A percentile compares a stretch with the other conserved stretches of the same genome.
Evolutionary conservation across 1,140 invertebrate genomes (phyloP).

Genomic region (Procambarus virginalis): DNA sequence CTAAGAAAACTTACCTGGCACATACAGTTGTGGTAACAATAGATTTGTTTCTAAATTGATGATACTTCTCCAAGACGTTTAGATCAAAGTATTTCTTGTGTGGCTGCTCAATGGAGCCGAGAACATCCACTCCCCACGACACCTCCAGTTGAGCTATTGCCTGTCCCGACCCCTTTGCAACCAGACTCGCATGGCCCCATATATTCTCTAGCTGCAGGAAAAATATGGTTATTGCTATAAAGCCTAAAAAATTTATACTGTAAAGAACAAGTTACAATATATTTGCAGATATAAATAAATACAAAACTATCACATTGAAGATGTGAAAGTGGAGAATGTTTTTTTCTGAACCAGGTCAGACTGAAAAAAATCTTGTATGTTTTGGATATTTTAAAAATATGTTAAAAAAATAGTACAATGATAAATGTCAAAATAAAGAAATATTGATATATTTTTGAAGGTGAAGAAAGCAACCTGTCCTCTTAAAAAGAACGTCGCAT

Average conservation of each 20-base stretch:
- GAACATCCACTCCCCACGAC: constrained; percentile 78
- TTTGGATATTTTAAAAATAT: too few relatives aligned
- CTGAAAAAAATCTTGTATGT: too few relatives aligned
- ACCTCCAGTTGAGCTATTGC: constrained; percentile 78
- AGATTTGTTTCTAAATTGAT: constrained; percentile 77
- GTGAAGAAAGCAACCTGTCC: too few relatives aligned
- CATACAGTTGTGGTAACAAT: constrained; percentile 76
- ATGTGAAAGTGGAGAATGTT: too few relatives aligned
- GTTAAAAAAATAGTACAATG: too few relatives aligned
- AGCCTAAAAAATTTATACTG: neutral
- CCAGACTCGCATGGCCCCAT: constrained; percentile 78
- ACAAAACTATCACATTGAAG: too few relatives aligned
- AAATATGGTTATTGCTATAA: neutral
- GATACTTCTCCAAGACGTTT: constrained; percentile 74
- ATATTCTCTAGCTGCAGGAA: constrained; percentile 74
- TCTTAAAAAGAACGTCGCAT: too few relatives aligned
- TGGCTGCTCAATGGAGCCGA: constrained; percentile 76
- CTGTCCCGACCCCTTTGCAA: constrained; percentile 78
- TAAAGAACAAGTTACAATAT: too few relatives aligned
- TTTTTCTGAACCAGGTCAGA: too few relatives aligned
- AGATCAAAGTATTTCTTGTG: constrained; percentile 76
- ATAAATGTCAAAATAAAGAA: too few relatives aligned
- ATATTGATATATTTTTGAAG: too few relatives aligned
- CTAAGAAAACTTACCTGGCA: constrained; percentile 70
- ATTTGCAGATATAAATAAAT: too few relatives aligned